A percentile compares a stretch with the other conserved stretches of the same genome.
Conservation (phyloP, 1,140 invertebrate genomes). For the Hypsibius dujardini region DNA sequence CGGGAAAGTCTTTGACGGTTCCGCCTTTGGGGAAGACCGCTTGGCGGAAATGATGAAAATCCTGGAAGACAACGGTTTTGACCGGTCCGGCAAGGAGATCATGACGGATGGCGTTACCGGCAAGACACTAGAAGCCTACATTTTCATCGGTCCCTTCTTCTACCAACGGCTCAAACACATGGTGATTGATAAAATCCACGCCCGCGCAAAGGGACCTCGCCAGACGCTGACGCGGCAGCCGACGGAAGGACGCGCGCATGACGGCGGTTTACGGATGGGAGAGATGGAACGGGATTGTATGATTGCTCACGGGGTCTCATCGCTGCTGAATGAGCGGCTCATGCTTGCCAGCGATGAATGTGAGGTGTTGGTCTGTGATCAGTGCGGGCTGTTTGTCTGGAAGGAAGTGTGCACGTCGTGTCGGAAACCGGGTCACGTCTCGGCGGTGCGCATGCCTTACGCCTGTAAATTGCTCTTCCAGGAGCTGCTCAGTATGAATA, state of each 20-base stretch:
- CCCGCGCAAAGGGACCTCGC: slow-evolving; percentile 73
- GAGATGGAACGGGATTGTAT: slow-evolving; percentile 99
- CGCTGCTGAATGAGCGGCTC: slow-evolving; percentile 81
- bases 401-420: slow-evolving; percentile 60
- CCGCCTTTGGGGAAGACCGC: slow-evolving; percentile 58
- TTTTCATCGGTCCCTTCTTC: slow-evolving; percentile 42
- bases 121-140: slow-evolving; percentile 16
- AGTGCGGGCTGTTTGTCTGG: slow-evolving; percentile 81
- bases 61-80: slow-evolving; percentile 68
- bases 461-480: slow-evolving; percentile 97
- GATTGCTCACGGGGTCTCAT: slow-evolving; percentile 77
- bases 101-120: slow-evolving; percentile 93
- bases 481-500: slow-evolving; percentile 94
- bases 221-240: slow-evolving; percentile 89
- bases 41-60: slow-evolving; percentile 56
- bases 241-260: slow-evolving; percentile 85
- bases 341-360: slow-evolving; percentile 97
- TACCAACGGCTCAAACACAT: slow-evolving; percentile 98
- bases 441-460: slow-evolving; percentile 87
- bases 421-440: slow-evolving; percentile 66
- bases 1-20: slow-evolving; percentile 87
- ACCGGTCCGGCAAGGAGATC: slow-evolving; percentile 95
- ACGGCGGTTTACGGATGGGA: slow-evolving; percentile 85
- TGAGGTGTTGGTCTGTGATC: slow-evolving; percentile 82
- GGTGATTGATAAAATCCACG: slow-evolving; percentile 99